Evolutionary conservation across 2,888 invertebrate species (phyloP), one percentile per base, ranked within the genome.

Genomic region (Xestia ashworthii): DNA sequence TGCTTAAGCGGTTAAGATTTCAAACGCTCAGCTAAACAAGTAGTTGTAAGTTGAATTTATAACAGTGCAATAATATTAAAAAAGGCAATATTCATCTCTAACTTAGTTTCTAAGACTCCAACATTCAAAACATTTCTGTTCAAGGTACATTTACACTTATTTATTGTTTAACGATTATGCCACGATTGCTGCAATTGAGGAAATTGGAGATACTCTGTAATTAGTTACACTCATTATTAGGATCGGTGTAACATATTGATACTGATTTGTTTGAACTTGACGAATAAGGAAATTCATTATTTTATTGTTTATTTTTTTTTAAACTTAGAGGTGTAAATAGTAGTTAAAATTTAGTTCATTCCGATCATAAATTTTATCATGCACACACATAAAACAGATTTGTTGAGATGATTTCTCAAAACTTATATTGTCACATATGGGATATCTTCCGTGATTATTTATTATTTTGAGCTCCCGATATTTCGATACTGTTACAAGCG

Each of bases 171-270:
- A 64, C 44, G 19, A 83, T 74, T 68, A 44, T 2, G 0, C 74
- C 65, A 71, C 0, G 22, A 76, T 85, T 41, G n/a, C n/a, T 70
- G 60, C 41, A 6, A 44, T 82, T 44, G 58, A 86, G 83, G 86
- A 82, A 82, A 75, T 75, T 53, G 12, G 6, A 58, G 32, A 22
- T 72, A 72, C 46, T 41, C 5, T 14, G n/a, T 72, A 60, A 74
- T 86, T 78, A 68, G 58, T 78, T 78, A 44, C 9, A 25, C 66
- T 69, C 0, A 2, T 53, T 74, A 64, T 60, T 66, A 38, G 5
- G 0, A 66, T 32, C 32, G n/a, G 25, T 53, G 19, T 41, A 62
- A 73, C 38, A n/a, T 58, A 55, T 64, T 53, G 12, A 53, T 71
- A 71, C 19, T 60, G 5, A 69, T 69, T 71, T 60, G 64, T 50